Evolutionary conservation across 2,113 vertebrate genomes (phyloP), one percentile per base, ranked within the genome.

Genomic region (Leptobrachium leishanense): DNA sequence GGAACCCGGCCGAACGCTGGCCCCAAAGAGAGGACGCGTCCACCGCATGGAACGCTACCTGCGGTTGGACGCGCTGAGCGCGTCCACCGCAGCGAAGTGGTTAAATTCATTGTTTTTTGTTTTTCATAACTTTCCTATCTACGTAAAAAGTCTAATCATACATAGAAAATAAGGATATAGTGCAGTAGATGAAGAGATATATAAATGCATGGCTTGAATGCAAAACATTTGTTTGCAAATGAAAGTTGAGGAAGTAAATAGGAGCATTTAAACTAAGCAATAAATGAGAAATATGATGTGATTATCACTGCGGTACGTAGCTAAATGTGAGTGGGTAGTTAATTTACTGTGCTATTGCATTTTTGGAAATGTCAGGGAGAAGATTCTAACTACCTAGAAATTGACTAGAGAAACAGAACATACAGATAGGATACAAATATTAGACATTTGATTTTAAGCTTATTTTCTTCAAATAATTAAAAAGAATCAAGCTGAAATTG

Each of bases 251-350:
- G 55, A 59, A 15, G 55, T 59, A 59, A 59, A 59, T 59, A 59
- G 55, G 13, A 12, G 55, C 55, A 59, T 12, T 59, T 59, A 59
- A 59, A 59, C 55, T 15, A 59, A 59, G 55, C 55, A 2, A 59
- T 59, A 59, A 59, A 59, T 59, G 55, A 59, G 55, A 59, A 59
- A 59, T 59, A 59, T 59, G 55, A 59, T 59, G 55, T 59, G 2
- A 59, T 59, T 59, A 59, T 59, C 55, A 59, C 55, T 59, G 55
- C 55, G 6, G 55, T 3, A 59, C 55, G 13, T 59, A 13, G 55
- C 55, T 59, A 59, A 59, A 59, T 15, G 13, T 15, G 55, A 59
- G 55, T 59, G 55, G 55, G 55, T 59, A 59, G 55, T 59, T 59
- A 59, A 59, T 59, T 59, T 59, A 59, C 55, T 10, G 4, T 11